Conservation (phyloP, 2,113 vertebrate species). For the Crocuta crocuta region DNA sequence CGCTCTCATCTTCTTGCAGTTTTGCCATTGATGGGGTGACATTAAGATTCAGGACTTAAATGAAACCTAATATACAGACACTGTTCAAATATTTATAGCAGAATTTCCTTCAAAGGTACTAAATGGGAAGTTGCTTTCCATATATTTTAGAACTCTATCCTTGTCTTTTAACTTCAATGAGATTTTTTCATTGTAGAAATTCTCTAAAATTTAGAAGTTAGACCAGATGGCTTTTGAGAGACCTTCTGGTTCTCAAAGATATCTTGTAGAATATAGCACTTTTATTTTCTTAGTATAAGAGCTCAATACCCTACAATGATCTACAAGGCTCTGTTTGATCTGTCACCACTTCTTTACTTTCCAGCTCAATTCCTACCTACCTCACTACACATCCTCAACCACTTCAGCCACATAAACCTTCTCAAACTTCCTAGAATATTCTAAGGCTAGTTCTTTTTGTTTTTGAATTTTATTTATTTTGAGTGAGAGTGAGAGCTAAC, state of each 20-base stretch:
- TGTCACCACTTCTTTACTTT: neutral
- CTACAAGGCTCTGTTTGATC: neutral
- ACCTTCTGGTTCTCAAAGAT: constrained; percentile 32
- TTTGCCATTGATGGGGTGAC: constrained; percentile 1
- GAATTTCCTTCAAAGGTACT: constrained; percentile 52
- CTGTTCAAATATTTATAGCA: constrained; percentile 44
- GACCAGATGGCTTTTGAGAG: constrained; percentile 55
- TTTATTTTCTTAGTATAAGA: neutral
- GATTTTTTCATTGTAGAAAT: constrained; percentile 28
- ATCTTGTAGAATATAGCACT: neutral
- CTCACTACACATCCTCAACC: neutral
- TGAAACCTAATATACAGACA: constrained; percentile 42
- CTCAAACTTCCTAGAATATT: neutral
- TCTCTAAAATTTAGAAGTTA: constrained; percentile 47
- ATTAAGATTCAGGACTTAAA: constrained; percentile 46
- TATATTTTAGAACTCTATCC: constrained; percentile 10
- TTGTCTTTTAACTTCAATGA: constrained; percentile 16
- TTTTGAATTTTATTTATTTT: too few species aligned
- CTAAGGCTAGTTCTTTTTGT: neutral
- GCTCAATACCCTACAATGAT: neutral
- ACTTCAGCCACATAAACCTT: neutral
- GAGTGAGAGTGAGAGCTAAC: too few species aligned
- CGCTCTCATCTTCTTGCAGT: constrained; percentile 5
- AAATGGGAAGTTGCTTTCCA: constrained; percentile 30
- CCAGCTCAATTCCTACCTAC: neutral